Evolutionary conservation across 2,888 invertebrate species (phyloP), one percentile per base, ranked within the genome.

Genomic region (Helicoverpa assulta): DNA sequence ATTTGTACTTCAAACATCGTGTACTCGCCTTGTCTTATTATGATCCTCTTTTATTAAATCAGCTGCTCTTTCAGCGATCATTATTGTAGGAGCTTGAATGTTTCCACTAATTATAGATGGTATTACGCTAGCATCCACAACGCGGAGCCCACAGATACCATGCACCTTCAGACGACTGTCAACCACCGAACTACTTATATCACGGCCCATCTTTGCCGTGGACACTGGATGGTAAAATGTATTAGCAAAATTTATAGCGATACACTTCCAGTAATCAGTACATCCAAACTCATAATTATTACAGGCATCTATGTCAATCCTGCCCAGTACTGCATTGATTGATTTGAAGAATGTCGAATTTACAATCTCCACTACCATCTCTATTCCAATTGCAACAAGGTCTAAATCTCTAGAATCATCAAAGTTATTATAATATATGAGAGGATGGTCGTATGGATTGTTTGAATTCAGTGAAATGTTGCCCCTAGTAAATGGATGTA

Each of bases 101-200:
- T 98, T 98, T 0, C 97, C 97, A 77, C 97, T 97, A 0, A 97
- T 95, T 55, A 98, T 96, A 2, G 88, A 93, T 0, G 98, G 98
- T 97, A 98, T 98, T 29, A 98, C 96, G 26, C 97, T 97, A 0
- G 97, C 97, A 86, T 98, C 98, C 0, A 96, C 96, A 0, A 98
- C 97, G 47, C 98, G 71, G 18, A 82, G 66, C 5, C 66, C 47
- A 12, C 3, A 2, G 12, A 75, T 14, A 10, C 72, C 74, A 12
- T 81, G 78, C 5, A 75, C 81, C 7, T 18, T 81, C n/a, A 80
- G 68, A 33, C 81, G 66, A 59, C 75, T 61, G 10, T 67, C 56
- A 0, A 80, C 80, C 6, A 81, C 80, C 12, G 78, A 71, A 40
- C 10, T 8, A 37, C 1, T 54, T n/a, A 67, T 64, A 54, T 70